Evolutionary conservation across 2,113 vertebrate genomes (phyloP), one percentile per base, ranked within the genome.

Genomic region (Leucopsar rothschildi): DNA sequence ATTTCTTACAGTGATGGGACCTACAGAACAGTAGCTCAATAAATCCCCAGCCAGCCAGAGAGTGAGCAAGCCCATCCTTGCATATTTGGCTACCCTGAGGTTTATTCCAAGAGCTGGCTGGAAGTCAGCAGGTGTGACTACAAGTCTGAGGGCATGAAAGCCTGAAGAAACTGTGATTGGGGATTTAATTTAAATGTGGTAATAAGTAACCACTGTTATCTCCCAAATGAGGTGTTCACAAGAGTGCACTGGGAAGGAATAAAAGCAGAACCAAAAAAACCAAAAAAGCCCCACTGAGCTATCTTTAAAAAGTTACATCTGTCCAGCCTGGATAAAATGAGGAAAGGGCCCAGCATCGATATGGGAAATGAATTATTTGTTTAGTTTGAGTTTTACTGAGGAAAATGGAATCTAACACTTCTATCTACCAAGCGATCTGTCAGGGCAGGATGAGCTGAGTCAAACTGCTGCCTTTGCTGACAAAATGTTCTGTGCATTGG

Each of bases 321-420:
- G 53, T 15, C 31, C 37, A 88, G 50, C 50, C n/a, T 33, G 12
- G 37, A 45, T 53, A 86, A 85, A 94, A 87, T 2, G 33, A 47
- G 61, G 65, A 92, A 64, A 24, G 27, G 21, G 28, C 31, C 59
- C 4, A 3, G 50, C 45, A 85, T 49, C 2, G 1, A 79, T 69
- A 88, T 18, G n/a, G 52, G 39, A 93, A 92, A 37, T 52, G 66
- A 84, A 89, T 89, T 72, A 84, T 88, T 92, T 85, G 42, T 55
- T 92, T 82, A 69, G 59, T 39, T 89, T 72, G 73, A 85, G 86
- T 35, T 79, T 92, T 90, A 57, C 56, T 82, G 80, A 87, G 83
- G 70, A 94, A 96, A 93, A 96, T 64, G 14, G 66, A 85, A 92
- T 52, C 66, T 84, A 89, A 76, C 55, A 61, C 33, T 83, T 88